phyloP scores from a whole-genome alignment of 2,797 vertebrate species.

The Etheostoma perlongum region DNA sequence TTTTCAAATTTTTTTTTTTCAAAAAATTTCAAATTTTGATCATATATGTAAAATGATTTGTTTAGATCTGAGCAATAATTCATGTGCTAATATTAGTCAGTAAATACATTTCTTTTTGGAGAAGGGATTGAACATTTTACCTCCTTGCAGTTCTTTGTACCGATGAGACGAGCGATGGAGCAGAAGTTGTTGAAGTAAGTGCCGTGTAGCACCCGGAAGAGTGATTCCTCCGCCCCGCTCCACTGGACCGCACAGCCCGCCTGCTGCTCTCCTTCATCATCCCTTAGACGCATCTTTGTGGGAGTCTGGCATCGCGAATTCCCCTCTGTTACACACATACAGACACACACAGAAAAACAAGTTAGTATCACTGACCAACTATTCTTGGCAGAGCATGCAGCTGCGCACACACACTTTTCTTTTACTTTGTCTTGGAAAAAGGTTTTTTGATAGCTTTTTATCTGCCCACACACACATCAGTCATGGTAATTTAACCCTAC shows the following conservation, averaged over 20 bases:
- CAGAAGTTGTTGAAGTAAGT: slow-evolving; percentile 99
- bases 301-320: slow-evolving; percentile 97
- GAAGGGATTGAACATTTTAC: slow-evolving; percentile 71
- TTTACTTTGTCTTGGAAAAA: slow-evolving; percentile 11
- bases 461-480: slow-evolving; percentile 5
- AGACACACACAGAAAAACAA: slow-evolving; percentile 29
- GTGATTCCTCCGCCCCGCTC: slow-evolving; percentile 95
- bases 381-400: slow-evolving; percentile 23
- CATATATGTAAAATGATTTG: background rate
- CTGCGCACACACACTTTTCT: slow-evolving; percentile 19
- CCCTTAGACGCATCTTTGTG: slow-evolving; percentile 89
- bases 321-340: slow-evolving; percentile 84
- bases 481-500: background rate
- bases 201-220: slow-evolving; percentile 96
- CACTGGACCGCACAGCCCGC: slow-evolving; percentile 87
- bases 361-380: slow-evolving; percentile 3
- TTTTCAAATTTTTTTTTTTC: no score
- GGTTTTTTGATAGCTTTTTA: slow-evolving; percentile 15
- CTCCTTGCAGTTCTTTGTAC: slow-evolving; percentile 97
- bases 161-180: slow-evolving; percentile 94
- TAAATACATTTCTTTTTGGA: no score
- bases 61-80: background rate
- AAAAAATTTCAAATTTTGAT: background rate
- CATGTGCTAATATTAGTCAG: background rate
- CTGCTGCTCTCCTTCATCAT: slow-evolving; percentile 79